Conservation (phyloP, 1,140 invertebrate species). For the Temnothorax nylanderi region DNA sequence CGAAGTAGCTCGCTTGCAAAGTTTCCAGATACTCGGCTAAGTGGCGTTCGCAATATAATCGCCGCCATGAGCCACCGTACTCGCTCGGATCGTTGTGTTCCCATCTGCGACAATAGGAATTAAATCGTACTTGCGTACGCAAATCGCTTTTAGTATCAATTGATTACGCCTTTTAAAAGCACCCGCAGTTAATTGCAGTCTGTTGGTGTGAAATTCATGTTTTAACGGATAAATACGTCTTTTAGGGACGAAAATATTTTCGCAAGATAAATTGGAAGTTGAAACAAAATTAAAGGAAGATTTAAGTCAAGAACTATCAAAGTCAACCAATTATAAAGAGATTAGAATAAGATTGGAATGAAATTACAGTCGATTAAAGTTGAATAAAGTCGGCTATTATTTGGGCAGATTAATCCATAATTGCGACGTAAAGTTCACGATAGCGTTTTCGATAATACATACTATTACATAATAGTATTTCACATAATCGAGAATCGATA, state of each 20-base stretch:
- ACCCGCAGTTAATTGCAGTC: background rate
- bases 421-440: background rate
- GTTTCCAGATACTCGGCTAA: constrained; percentile 82
- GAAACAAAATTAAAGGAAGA: background rate
- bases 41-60: constrained; percentile 82
- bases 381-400: background rate
- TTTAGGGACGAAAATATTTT: background rate
- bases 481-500: constrained; percentile 15
- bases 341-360: background rate
- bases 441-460: background rate
- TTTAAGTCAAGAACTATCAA: background rate
- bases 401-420: background rate
- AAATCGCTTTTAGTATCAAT: background rate
- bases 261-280: background rate
- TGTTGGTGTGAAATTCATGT: background rate
- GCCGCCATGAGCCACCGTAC: constrained; percentile 81
- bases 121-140: background rate
- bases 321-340: background rate
- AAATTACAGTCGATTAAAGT: background rate
- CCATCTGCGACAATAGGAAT: constrained; percentile 75
- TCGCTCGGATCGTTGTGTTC: constrained; percentile 74
- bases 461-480: background rate
- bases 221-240: background rate
- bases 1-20: constrained; percentile 76
- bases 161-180: background rate